Base-by-base conservation (phyloP, 2,888 invertebrate species). In the Andrena chrysosceles region DNA sequence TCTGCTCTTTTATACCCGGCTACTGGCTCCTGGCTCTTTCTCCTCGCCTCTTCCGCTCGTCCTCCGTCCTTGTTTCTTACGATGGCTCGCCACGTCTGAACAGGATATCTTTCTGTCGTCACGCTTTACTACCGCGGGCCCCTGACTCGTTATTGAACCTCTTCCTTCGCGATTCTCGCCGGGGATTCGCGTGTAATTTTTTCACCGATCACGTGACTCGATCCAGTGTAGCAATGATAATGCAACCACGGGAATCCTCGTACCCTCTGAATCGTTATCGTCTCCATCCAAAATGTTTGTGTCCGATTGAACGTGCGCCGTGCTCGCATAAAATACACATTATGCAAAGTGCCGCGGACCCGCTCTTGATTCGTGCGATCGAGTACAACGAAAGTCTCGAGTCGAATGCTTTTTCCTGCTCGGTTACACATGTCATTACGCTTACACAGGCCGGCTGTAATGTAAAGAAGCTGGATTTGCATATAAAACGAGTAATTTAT, bases 401-500 rank as follows among this genome's bases (percentile, higher is more conserved):
- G 33, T 10, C 33, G 64, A 48, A 66, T 54, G 60, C 52, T 73
- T 81, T 77, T 64, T 74, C 75, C 62, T 60, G 70, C 69, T 83
- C 75, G 59, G 62, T 77, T 74, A 67, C 80, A 72, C 85, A 79
- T 83, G 70, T 81, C 81, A 79, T 86, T 86, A 81, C 70, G 52
- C 63, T 69, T 56, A 56, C 77, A 60, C 48, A 49, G 52, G 42
- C 56, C 16, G 66, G n/a, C 77, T 31, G 77, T 64, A 13, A 69
- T 59, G 81, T 35, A 56, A 76, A 63, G 70, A 73, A 60, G 77
- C 26, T 68, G 42, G 52, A 85, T 88, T 87, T 87, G 75, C 85
- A 86, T 87, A 82, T 79, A 87, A 86, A 86, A 68, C 79, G 87
- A 75, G 74, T 84, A 80, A 86, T 86, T 84, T 78, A 66, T 86